Evolutionary conservation across 2,113 vertebrate species (phyloP), one percentile per base, ranked within the genome.

Genomic region (Neoarius graeffei): DNA sequence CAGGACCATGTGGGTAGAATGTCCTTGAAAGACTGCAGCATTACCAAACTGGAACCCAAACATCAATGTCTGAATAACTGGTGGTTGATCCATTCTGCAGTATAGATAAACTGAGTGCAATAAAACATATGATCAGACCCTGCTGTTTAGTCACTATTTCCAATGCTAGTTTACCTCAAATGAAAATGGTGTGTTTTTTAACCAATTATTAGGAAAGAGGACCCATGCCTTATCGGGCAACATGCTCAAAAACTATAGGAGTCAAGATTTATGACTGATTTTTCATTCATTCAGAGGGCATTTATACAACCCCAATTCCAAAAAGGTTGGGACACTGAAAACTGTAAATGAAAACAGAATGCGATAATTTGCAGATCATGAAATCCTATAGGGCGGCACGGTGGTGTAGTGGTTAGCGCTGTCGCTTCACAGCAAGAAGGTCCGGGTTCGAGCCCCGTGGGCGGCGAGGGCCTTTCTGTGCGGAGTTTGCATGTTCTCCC

Each of bases 11-110:
- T 23, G 69, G 76, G 57, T 81, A 57, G 54, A 85, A 67, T 66
- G 56, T 74, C 19, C n/a, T 89, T 23, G 77, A 89, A 85, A 74
- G 42, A n/a, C 64, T 17, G 20, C 30, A 27, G 9, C 67, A 19
- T n/a, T n/a, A 27, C 48, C 11, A 54, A 62, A 10, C 60, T 87
- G 48, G 23, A 23, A 19, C 60, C 20, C 48, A 62, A 50, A 71
- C 35, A 11, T 56, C 42, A 73, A 52, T 62, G 30, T 25, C 59
- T 11, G 25, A 57, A 2, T 76, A 15, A 25, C 56, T 66, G 66
- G 25, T 81, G 30, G 81, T 54, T 81, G 77, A 56, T 73, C 82
- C 14, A 62, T 74, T 88, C 48, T 80, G 50, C 6, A 50, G 14
- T 7, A 3, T 10, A 85, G 50, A 14, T 15, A 67, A 27, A 11